These are phyloP conservation scores for Bos javanicus DNA, from an alignment of 2,113 vertebrate genomes.

Conservation along the genomic window DNA sequence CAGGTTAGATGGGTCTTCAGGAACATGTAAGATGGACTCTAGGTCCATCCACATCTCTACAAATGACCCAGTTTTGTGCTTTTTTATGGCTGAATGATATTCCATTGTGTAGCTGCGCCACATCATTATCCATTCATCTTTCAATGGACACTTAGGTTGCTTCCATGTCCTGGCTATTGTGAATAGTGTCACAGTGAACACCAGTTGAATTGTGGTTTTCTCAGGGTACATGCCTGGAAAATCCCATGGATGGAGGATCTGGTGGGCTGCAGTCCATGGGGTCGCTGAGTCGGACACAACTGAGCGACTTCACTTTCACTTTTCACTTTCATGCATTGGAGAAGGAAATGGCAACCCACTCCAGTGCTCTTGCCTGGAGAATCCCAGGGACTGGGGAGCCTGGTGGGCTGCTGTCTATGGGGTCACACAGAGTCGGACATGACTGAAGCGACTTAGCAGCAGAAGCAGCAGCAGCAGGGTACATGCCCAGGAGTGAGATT, in stretches of 20 bases:
- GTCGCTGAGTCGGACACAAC: too few species aligned
- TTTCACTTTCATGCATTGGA: too few species aligned
- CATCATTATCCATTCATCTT: neutral
- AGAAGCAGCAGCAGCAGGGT: neutral
- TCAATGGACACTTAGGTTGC: neutral
- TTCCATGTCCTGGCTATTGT: neutral
- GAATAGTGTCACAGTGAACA: neutral
- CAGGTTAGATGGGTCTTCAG: fast-evolving
- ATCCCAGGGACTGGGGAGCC: too few species aligned
- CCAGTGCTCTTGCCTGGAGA: too few species aligned
- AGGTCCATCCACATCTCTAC: neutral
- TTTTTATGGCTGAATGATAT: neutral
- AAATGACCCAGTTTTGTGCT: neutral
- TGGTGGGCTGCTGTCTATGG: too few species aligned
- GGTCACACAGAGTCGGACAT: too few species aligned
- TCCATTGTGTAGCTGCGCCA: neutral
- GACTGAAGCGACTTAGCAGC: too few species aligned
- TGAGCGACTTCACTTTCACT: too few species aligned
- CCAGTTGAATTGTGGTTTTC: neutral
- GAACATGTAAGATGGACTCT: neutral
- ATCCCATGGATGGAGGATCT: too few species aligned
- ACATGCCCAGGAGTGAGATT: neutral
- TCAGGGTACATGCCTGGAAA: neutral
- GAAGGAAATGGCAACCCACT: too few species aligned
- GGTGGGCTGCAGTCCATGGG: too few species aligned